Conservation (phyloP, 2,888 invertebrate species). For the Lepidocyrtinus sp. region DNA sequence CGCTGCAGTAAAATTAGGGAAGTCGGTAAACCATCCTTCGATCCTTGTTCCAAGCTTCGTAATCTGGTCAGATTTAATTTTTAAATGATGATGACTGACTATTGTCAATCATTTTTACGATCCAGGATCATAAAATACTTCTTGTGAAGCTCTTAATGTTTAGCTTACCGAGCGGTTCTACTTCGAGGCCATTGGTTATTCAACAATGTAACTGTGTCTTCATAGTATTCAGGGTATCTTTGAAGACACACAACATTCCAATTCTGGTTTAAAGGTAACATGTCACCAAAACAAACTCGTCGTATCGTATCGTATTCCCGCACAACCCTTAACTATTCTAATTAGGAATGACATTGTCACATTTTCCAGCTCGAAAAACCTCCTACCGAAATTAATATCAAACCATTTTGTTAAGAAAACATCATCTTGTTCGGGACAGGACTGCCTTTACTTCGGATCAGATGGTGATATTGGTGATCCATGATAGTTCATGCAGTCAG, state of each 20-base stretch:
- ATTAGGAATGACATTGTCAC: no score
- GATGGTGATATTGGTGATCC: no score
- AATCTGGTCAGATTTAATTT: slow-evolving; percentile 73
- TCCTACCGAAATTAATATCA: no score
- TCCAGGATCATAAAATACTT: not conserved
- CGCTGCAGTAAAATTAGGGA: slow-evolving; percentile 74
- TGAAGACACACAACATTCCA: slow-evolving; percentile 80
- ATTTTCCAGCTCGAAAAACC: no score
- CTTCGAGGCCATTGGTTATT: slow-evolving; percentile 92
- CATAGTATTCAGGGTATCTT: slow-evolving; percentile 80
- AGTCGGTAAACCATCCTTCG: slow-evolving; percentile 68
- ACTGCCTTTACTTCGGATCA: no score
- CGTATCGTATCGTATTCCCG: no score
- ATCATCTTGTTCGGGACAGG: no score
- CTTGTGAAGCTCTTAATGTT: not conserved
- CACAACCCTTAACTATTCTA: no score
- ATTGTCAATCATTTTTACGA: not conserved
- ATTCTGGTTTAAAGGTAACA: not conserved
- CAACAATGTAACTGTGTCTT: slow-evolving; percentile 82
- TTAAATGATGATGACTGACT: not conserved
- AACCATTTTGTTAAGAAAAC: no score
- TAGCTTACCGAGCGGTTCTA: slow-evolving; percentile 79
- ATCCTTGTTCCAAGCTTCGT: slow-evolving; percentile 79
- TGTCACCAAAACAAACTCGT: no score
- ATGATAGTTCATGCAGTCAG: no score